Evolutionary conservation across 2,888 invertebrate species (phyloP), one percentile per base, ranked within the genome.

Genomic region (Marronus borbonicus): DNA sequence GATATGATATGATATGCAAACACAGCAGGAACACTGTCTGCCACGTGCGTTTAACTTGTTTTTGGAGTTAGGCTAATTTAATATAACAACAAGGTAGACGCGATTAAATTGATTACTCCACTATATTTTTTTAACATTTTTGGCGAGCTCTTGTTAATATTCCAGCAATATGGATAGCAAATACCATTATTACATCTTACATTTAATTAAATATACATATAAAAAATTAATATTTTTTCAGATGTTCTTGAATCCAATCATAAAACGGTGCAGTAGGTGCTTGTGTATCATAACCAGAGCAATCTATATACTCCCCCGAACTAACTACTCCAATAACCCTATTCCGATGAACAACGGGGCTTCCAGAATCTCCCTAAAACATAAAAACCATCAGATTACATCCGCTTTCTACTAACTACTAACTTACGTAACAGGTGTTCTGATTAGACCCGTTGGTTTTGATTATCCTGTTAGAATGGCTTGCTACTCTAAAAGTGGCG

Each of bases 291-390:
- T 69, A 69, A 8, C 69, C 69, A n/a, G 55, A 1, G 8, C 69
- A 69, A 17, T 69, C 17, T 28, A 1, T 8, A 14, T 52, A 3
- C 14, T 69, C n/a, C 52, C 69, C 69, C n/a, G 69, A 52, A 36
- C 69, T 69, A 5, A 69, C 52, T 3, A 69, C 12, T 31, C 69
- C 69, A n/a, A 69, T 17, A 4, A 69, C 28, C n/a, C 49, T 24
- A 55, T 69, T 52, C n/a, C 28, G 31, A 5, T 50, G 31, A 31
- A 72, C 72, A 20, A 72, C 39, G 0, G 72, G 72, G 36, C 72
- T 24, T 10, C 72, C 72, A 20, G 72, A 72, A 58, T 72, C 72
- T 4, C 72, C 72, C 72, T 72, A 10, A 39, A 58, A 58, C 20
- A 69, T 12, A 68, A 68, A 50, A 50, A 14, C 24, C 20, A 49